Evolutionary conservation across 2,797 vertebrate species (phyloP), one percentile per base, ranked within the genome.

Genomic region (Scleropages formosus): DNA sequence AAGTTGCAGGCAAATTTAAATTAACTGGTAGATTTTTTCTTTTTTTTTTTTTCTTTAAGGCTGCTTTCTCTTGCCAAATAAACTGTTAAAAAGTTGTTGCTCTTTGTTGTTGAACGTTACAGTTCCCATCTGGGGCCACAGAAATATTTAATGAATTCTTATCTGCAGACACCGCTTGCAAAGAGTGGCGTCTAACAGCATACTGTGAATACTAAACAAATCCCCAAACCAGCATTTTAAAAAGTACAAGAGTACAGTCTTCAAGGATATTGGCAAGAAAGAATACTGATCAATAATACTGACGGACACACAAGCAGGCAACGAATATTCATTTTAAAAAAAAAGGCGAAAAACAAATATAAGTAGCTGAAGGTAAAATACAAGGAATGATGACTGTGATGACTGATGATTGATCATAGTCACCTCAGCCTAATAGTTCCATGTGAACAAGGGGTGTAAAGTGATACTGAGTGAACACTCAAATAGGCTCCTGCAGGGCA

Each of bases 31-130:
- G n/a, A n/a, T 4, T 65, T 31, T 44, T 46, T 68, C 44, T 47
- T 49, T 39, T 68, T 44, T 68, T 47, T 47, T 66, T 49, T 10
- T 53, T 47, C 15, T 66, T 68, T 69, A 51, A 47, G 67, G 67
- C 67, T 24, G 44, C 46, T 69, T 69, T 69, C 31, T 53, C 67
- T 24, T 69, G 67, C 67, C 67, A 69, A 69, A 69, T 67, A 69
- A 69, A 67, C 67, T 69, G 67, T 69, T 69, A 69, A 69, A 69
- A 51, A 69, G 67, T 69, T 69, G 67, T 69, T 24, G 67, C 47
- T 69, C 67, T 69, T 69, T 69, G 67, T 69, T 69, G 67, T 69
- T 69, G 67, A 69, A 69, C 67, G 69, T 69, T 69, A 53, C 67
- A 69, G 46, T 22, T 69, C 67, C 67, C 67, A 69, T 16, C 1